A percentile compares a stretch with the other conserved stretches of the same genome.
Evolutionary conservation across 2,888 invertebrate species (phyloP).

Genomic region (Amaurobius ferox): DNA sequence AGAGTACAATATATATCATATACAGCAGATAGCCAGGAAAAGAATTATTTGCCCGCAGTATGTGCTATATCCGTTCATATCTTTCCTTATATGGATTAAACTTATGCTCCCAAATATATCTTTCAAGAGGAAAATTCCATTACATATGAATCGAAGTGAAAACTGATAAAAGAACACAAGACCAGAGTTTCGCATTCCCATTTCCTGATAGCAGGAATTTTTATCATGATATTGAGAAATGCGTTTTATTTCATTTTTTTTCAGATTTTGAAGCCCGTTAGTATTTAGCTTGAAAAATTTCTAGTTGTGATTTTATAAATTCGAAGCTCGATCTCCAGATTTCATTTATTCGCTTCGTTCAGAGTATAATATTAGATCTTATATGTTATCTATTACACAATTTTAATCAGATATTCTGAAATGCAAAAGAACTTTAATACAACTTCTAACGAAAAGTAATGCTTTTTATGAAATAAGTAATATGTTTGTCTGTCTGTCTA

Average conservation of each 20-base stretch:
- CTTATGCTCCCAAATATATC: constrained; percentile 34
- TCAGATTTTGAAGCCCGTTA: background rate
- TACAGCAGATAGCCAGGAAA: background rate
- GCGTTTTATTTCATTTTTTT: background rate
- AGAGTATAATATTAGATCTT: no score
- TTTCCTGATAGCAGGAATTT: constrained; percentile 41
- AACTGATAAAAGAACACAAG: constrained; percentile 61
- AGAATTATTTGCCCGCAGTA: background rate
- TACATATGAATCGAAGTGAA: constrained; percentile 52
- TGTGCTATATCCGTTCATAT: constrained; percentile 4
- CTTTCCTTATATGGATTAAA: constrained; percentile 31
- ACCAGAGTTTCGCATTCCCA: constrained; percentile 32
- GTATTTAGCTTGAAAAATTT: background rate
- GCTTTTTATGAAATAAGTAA: no score
- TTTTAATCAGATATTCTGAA: no score
- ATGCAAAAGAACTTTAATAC: no score
- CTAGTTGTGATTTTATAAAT: background rate
- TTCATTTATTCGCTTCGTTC: no score
- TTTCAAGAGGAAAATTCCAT: constrained; percentile 38
- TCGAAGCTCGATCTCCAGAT: background rate
- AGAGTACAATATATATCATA: background rate
- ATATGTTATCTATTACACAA: no score
- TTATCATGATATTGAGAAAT: background rate
- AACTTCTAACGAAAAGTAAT: no score
- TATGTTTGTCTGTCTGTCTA: no score